Conservation (phyloP, 2,888 invertebrate genomes). For the Dioctria linearis region DNA sequence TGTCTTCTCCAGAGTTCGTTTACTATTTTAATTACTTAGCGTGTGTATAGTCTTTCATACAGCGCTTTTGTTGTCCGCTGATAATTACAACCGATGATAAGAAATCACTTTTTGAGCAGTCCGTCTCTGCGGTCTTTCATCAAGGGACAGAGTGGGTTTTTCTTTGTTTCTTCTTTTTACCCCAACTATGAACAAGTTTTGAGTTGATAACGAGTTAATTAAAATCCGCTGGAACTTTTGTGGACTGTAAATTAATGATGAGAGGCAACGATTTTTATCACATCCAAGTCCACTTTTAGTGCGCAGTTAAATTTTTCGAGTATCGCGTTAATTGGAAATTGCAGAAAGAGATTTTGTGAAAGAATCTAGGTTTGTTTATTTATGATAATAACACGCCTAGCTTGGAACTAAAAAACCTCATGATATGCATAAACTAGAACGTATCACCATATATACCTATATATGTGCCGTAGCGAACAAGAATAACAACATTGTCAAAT, state of each 20-base stretch:
- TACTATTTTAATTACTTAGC: constrained; percentile 52
- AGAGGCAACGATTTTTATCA: neutral
- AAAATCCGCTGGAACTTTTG: constrained; percentile 54
- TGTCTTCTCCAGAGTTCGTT: constrained; percentile 46
- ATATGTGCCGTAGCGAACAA: too few species aligned
- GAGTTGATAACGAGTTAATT: constrained; percentile 58
- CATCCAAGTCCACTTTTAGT: neutral
- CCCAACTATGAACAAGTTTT: constrained; percentile 52
- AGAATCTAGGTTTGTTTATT: too few species aligned
- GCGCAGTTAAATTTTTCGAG: too few species aligned
- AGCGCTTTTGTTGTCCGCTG: constrained; percentile 45
- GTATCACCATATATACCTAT: too few species aligned
- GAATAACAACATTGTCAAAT: too few species aligned
- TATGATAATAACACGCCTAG: too few species aligned
- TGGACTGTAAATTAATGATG: neutral
- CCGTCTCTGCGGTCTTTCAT: constrained; percentile 54
- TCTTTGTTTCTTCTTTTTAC: constrained; percentile 38
- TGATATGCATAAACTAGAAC: too few species aligned
- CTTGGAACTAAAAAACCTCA: too few species aligned
- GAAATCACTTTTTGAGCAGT: constrained; percentile 51
- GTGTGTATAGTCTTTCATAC: constrained; percentile 37
- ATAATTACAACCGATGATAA: constrained; percentile 56
- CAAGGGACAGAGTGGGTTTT: constrained; percentile 46
- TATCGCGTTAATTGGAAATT: too few species aligned
- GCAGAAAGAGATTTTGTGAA: too few species aligned